phyloP scores from a whole-genome alignment of 2,888 invertebrate genomes.

The Stratiomys singularior region DNA sequence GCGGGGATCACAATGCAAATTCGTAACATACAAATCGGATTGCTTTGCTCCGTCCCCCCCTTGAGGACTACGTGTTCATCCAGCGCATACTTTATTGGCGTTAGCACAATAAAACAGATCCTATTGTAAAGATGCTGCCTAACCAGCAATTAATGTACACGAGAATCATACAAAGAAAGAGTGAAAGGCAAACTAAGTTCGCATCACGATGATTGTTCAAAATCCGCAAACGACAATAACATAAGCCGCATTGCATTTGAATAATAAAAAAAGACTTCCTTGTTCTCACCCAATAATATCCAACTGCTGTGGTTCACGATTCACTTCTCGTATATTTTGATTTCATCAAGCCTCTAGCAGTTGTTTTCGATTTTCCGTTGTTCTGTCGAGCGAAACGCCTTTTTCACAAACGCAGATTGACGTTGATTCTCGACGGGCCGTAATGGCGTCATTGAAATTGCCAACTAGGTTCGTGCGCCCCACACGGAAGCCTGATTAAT shows the following conservation, averaged over 20 bases:
- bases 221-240: background rate
- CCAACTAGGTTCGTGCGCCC: slow-evolving; percentile 19
- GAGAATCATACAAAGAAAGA: slow-evolving; percentile 1
- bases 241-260: background rate
- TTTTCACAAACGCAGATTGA: background rate
- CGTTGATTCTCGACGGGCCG: background rate
- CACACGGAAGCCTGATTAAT: background rate
- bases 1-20: too few species aligned
- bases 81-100: too few species aligned
- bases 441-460: slow-evolving; percentile 39
- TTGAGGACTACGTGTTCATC: too few species aligned
- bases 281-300: background rate
- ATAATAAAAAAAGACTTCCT: background rate
- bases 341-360: background rate
- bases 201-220: slow-evolving; percentile 5
- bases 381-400: background rate
- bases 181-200: background rate
- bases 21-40: too few species aligned
- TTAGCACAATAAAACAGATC: too few species aligned
- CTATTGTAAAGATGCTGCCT: too few species aligned
- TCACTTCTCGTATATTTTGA: slow-evolving; percentile 18
- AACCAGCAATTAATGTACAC: background rate
- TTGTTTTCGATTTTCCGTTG: background rate
- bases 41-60: too few species aligned
- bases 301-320: background rate